Base-by-base conservation (phyloP, 2,113 vertebrate genomes). In the Gobiocypris rarus region DNA sequence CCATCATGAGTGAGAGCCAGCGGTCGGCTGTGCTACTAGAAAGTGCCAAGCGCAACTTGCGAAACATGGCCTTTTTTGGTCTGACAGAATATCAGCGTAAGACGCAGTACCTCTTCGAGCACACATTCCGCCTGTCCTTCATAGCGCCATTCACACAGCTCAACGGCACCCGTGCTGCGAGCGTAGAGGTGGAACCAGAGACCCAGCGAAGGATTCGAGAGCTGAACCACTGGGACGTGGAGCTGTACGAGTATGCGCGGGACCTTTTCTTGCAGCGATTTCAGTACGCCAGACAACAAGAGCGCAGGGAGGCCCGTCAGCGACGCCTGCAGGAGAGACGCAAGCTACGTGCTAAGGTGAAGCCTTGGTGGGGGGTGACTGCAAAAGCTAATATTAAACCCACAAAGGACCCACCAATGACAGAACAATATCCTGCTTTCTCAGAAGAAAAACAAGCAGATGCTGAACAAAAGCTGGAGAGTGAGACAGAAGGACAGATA, bases 231-330 rank as follows among this genome's bases (percentile, higher is more conserved):
- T 96, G 98, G 95, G 98, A 99, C 82, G 90, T 98, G 89, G 96
- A 97, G 85, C 93, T 99, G 88, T 99, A 99, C 6, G 96, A 96
- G 91, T 99, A 96, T 61, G 97, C 96, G 74, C 96, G 97, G 65
- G 98, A 99, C 88, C 96, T 99, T 84, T 99, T 99, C 88, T 83
- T 99, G 91, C 98, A 99, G 92, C 95, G 97, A 65, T 99, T 98
- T 92, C 98, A 98, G 94, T 95, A 94, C 87, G 96, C 96, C 76
- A 93, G 97, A 91, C 97, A 98, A 95, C 96, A 97, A 89, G 97
- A 99, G 87, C 95, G 97, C 88, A 94, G 97, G 86, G 96, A 96
- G 79, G 97, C 97, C 22, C 93, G 96, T 65, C 92, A 95, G 89
- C 95, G 96, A 87, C 94, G 97, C 71, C 95, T 97, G 92, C 96